Percentiles rank a stretch among this genome's conserved stretches.
These are phyloP conservation scores for Alsophila aescularia DNA, from an alignment of 2,888 invertebrate species.

Conservation along the genomic window DNA sequence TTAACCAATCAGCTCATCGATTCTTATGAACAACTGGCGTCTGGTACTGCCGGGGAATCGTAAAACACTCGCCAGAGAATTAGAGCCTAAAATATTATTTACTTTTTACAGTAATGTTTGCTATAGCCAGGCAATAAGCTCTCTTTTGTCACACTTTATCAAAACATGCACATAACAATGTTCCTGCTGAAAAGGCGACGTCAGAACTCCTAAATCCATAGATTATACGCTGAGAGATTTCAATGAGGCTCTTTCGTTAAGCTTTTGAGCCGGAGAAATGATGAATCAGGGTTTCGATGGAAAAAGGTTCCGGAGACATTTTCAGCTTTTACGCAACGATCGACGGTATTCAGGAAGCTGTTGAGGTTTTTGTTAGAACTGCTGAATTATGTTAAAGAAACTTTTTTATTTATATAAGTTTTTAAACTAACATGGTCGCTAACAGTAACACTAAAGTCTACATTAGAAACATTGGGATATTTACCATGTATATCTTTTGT, in stretches of 20 bases:
- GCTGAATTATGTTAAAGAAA: background rate
- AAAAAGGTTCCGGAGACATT: slow-evolving; percentile 11
- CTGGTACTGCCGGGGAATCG: too few species aligned
- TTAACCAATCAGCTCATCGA: too few species aligned
- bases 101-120: too few species aligned
- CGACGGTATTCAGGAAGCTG: background rate
- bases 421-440: too few species aligned
- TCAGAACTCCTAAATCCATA: slow-evolving; percentile 10
- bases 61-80: too few species aligned
- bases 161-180: background rate
- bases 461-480: too few species aligned
- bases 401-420: background rate
- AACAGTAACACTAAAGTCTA: too few species aligned
- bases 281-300: slow-evolving; percentile 31
- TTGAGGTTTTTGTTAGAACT: background rate
- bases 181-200: background rate
- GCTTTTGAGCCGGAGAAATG: slow-evolving; percentile 29
- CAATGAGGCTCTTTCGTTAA: slow-evolving; percentile 27
- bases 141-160: background rate
- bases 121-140: too few species aligned
- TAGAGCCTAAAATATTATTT: too few species aligned
- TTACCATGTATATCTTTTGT: too few species aligned
- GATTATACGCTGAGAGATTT: slow-evolving; percentile 23
- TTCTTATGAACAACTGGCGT: too few species aligned
- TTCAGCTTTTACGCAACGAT: slow-evolving; percentile 8